A percentile compares a stretch with the other conserved stretches of the same genome.
These are phyloP conservation scores for Hippocampus mohnikei DNA, from an alignment of 2,113 vertebrate genomes.

Conservation along the genomic window DNA sequence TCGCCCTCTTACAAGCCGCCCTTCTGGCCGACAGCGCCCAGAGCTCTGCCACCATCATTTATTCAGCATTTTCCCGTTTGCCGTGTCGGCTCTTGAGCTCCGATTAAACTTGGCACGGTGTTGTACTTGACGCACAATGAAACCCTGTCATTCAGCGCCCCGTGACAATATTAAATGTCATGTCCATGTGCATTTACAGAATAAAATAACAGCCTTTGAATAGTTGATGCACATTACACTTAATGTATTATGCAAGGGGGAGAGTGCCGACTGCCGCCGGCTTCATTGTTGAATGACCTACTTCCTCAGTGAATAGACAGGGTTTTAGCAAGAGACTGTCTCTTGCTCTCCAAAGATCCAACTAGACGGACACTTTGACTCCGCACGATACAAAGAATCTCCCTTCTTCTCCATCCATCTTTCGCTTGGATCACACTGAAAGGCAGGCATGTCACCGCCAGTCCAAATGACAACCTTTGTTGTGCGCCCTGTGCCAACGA, in stretches of 20 bases:
- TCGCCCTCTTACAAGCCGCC: conserved; percentile 56
- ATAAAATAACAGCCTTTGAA: conserved; percentile 91
- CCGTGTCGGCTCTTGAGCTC: conserved; percentile 79
- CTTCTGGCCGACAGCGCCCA: conserved; percentile 62
- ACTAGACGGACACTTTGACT: conserved; percentile 76
- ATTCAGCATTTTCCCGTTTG: conserved; percentile 82
- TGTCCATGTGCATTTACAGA: conserved; percentile 92
- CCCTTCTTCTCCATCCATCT: conserved; percentile 34
- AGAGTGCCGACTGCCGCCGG: conserved; percentile 85
- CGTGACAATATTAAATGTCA: conserved; percentile 97
- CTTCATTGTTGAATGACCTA: conserved; percentile 97
- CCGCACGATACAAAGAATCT: conserved; percentile 76
- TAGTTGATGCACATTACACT: conserved; percentile 89
- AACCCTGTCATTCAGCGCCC: conserved; percentile 88
- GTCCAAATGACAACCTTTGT: conserved; percentile 65
- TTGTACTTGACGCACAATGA: conserved; percentile 88
- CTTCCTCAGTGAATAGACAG: conserved; percentile 79
- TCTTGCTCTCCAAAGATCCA: conserved; percentile 71
- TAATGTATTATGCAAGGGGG: conserved; percentile 96
- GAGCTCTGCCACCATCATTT: conserved; percentile 80
- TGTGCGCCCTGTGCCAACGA: conserved; percentile 67
- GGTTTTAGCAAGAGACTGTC: conserved; percentile 71
- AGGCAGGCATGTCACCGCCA: conserved; percentile 63
- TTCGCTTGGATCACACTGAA: conserved; percentile 64
- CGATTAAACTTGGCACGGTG: conserved; percentile 88